These are phyloP conservation scores for Polyommatus icarus DNA, from an alignment of 2,888 invertebrate species.

Conservation along the genomic window DNA sequence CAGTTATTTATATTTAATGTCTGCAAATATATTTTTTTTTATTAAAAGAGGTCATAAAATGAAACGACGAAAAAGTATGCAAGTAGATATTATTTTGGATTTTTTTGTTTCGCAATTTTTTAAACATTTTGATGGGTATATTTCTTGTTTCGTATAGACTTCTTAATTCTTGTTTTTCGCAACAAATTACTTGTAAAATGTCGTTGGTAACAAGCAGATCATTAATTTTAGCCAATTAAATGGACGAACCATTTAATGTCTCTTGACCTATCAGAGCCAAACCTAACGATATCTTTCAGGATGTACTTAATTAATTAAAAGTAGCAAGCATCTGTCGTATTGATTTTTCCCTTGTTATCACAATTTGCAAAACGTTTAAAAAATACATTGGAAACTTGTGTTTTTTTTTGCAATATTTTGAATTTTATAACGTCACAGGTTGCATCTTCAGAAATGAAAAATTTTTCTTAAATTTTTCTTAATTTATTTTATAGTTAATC, in stretches of 20 bases:
- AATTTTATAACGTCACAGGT: too few species aligned
- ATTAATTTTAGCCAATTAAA: slow-evolving; percentile 17
- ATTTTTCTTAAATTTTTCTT: background rate
- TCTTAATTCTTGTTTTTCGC: background rate
- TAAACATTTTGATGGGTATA: background rate
- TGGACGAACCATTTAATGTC: background rate
- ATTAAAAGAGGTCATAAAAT: background rate
- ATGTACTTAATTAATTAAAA: slow-evolving; percentile 1
- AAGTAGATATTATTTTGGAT: background rate
- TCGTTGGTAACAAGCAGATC: background rate
- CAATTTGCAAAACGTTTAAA: background rate
- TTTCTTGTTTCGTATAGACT: background rate
- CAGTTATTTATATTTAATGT: background rate
- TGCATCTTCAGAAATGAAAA: too few species aligned
- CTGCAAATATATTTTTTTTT: background rate
- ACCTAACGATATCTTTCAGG: slow-evolving; percentile 16
- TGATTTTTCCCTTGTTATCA: background rate
- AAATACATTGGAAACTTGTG: background rate
- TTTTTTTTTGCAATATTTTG: too few species aligned
- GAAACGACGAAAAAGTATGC: background rate
- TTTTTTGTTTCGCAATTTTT: background rate
- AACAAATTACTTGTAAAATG: background rate
- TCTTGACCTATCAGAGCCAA: slow-evolving; percentile 13
- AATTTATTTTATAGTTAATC: background rate
- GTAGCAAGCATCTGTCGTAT: background rate